Base-by-base conservation (phyloP, 2,797 vertebrate species). In the Cynodonichthys magdalenae region DNA sequence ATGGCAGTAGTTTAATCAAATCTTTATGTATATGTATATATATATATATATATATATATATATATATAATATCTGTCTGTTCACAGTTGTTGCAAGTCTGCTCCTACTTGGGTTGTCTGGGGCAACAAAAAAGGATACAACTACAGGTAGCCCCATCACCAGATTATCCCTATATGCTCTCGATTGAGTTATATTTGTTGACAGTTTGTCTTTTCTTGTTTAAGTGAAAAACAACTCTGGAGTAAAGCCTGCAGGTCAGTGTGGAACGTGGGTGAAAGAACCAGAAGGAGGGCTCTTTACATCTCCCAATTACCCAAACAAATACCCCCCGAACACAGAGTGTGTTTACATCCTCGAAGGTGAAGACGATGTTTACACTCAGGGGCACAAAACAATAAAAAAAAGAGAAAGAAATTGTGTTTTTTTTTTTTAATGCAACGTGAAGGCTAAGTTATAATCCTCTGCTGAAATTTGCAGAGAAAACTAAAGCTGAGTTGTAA, bases 331-430 rank as follows among this genome's bases (percentile, higher is more conserved):
- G 69, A 95, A 96, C 91, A 94, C 94, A 85, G 97, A 99, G 89
- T 99, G 98, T 63, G 92, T 98, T 92, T 99, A 99, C 92, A 98
- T 99, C 87, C 97, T 99, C 94, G 98, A 99, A 98, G 98, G 98
- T 99, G 91, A 90, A 83, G 53, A 12, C 50, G 58, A 18, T 50
- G 44, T 59, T 68, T 50, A 50, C 54, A 53, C 53, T 44, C 51
- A 20, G 58, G 11, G 53, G 31, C 44, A 18, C 20, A 8, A 63
- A 42, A 53, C 57, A 46, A 15, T 36, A 11, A 36, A 36, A 10
- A 36, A 9, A 2, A 29, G 10, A 45, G 15, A 17, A 51, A 31
- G 24, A 31, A 24, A 34, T 53, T 18, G 34, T 53, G 15, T 15
- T 24, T 7, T n/a, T 10, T 15, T 3, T 19, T 28, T 18, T 10